phyloP scores from a whole-genome alignment of 2,113 vertebrate genomes.

The Myxocyprinus asiaticus region DNA sequence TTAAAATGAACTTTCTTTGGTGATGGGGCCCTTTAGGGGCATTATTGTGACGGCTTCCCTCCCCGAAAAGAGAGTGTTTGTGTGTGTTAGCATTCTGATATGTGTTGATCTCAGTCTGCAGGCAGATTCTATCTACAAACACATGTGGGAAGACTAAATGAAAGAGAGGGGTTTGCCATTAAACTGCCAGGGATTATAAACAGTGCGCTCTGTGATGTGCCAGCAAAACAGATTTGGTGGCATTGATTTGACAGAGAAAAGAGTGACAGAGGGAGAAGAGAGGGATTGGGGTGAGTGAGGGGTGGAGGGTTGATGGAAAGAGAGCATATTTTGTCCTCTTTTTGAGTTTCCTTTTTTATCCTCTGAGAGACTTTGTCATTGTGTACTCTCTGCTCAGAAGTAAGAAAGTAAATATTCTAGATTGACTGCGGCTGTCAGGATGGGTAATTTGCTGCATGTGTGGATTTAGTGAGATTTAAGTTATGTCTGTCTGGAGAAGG shows the following conservation, averaged over 20 bases:
- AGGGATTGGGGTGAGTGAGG: conserved; percentile 28
- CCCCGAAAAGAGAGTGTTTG: background rate
- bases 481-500: conserved; percentile 49
- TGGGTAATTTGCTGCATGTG: conserved; percentile 64
- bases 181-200: conserved; percentile 78
- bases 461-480: conserved; percentile 43
- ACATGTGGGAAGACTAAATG: conserved; percentile 68
- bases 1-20: too few species aligned
- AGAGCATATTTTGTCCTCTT: background rate
- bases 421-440: conserved; percentile 74
- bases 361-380: conserved; percentile 38
- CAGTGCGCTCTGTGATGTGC: conserved; percentile 69
- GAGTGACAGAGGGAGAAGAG: conserved; percentile 59
- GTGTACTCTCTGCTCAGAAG: conserved; percentile 45
- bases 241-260: conserved; percentile 67
- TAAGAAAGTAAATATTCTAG: conserved; percentile 68
- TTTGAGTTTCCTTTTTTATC: conserved; percentile 10
- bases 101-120: conserved; percentile 56
- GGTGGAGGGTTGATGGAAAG: conserved; percentile 13
- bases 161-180: conserved; percentile 70
- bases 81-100: conserved; percentile 16
- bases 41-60: conserved; percentile 49
- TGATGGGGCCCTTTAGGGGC: too few species aligned
- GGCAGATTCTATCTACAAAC: conserved; percentile 75
- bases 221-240: conserved; percentile 73